Conservation (phyloP, 2,113 vertebrate species). For the Nansenia antarctica region DNA sequence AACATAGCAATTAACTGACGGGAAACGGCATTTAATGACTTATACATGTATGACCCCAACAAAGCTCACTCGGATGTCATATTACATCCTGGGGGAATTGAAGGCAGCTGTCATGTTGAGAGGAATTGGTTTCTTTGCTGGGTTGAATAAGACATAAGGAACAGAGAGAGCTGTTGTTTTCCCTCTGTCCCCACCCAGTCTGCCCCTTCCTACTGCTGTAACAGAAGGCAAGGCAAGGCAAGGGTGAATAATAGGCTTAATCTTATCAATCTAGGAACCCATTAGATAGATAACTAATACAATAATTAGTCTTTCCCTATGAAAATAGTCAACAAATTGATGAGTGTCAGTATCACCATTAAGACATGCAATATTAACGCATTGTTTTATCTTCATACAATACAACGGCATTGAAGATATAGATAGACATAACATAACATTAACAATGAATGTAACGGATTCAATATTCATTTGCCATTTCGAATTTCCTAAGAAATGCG, state of each 20-base stretch:
- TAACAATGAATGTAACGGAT: too few species aligned
- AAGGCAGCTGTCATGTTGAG: conserved; percentile 18
- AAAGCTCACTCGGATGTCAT: neutral
- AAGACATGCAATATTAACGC: neutral
- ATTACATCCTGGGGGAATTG: conserved; percentile 10
- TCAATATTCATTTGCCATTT: too few species aligned
- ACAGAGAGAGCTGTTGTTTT: conserved; percentile 32
- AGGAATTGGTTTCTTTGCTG: conserved; percentile 23
- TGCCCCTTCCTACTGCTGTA: conserved; percentile 40
- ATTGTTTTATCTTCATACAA: neutral
- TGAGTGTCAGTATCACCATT: neutral
- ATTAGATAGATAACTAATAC: too few species aligned
- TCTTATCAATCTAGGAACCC: too few species aligned
- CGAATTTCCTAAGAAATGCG: too few species aligned
- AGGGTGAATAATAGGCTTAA: too few species aligned
- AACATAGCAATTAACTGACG: neutral
- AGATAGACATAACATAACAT: too few species aligned
- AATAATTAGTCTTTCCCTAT: too few species aligned
- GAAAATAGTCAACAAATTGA: too few species aligned
- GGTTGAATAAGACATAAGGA: conserved; percentile 36
- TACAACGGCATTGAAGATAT: too few species aligned
- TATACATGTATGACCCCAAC: neutral
- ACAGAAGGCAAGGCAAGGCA: conserved; percentile 1
- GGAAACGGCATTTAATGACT: neutral
- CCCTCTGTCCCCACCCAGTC: conserved; percentile 47